A percentile compares a stretch with the other conserved stretches of the same genome.
phyloP scores from a whole-genome alignment of 2,113 vertebrate genomes.

The Calonectris borealis region DNA sequence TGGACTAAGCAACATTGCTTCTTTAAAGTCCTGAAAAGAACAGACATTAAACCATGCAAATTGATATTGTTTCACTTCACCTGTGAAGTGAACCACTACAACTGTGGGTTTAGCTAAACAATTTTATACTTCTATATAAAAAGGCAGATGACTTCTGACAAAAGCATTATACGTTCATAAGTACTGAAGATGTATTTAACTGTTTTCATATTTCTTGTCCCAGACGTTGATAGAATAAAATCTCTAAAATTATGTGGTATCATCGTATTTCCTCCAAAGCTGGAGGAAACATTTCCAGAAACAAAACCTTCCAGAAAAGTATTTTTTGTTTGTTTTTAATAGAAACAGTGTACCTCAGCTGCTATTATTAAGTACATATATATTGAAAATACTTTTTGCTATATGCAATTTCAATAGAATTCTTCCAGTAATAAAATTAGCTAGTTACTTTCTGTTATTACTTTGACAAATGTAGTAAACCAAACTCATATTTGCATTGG shows the following conservation, averaged over 20 bases:
- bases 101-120: neutral
- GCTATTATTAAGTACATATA: neutral
- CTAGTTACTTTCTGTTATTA: neutral
- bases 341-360: neutral
- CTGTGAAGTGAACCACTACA: neutral
- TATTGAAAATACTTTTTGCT: neutral
- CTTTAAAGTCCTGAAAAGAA: constrained; percentile 78
- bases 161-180: neutral
- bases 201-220: neutral
- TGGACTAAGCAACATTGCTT: constrained; percentile 50
- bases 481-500: neutral
- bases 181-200: neutral
- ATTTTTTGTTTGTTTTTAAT: neutral
- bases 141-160: neutral
- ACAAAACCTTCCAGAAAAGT: neutral
- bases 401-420: neutral
- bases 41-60: neutral
- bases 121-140: neutral
- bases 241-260: neutral
- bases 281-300: neutral
- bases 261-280: neutral
- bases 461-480: neutral
- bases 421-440: neutral
- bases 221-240: neutral
- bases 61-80: neutral